Conservation (phyloP, 2,113 vertebrate species). For the Cheilinus undulatus region DNA sequence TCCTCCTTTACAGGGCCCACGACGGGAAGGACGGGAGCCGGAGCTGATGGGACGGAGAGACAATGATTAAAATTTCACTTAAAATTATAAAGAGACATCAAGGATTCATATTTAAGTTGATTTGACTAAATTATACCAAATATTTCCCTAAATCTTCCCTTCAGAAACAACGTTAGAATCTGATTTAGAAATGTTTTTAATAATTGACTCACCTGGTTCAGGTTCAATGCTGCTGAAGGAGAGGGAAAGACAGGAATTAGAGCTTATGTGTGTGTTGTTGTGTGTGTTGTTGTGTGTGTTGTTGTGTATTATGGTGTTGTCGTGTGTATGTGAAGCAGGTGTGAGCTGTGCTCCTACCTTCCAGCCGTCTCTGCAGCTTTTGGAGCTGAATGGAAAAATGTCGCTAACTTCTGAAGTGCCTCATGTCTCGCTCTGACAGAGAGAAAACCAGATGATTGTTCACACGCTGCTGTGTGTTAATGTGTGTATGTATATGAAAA, state of each 20-base stretch:
- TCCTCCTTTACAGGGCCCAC: constrained; percentile 16
- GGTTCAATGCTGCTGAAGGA: constrained; percentile 34
- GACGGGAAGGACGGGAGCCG: no score
- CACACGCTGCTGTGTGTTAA: background rate
- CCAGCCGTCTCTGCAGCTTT: constrained; percentile 33
- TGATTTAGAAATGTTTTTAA: no score
- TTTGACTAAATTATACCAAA: no score
- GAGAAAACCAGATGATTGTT: background rate
- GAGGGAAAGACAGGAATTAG: constrained; percentile 1
- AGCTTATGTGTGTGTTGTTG: constrained; percentile 6
- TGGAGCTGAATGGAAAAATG: constrained; percentile 83
- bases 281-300: background rate
- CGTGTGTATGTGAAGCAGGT: background rate
- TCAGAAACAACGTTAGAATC: no score
- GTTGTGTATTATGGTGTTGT: background rate
- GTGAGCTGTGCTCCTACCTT: constrained; percentile 39
- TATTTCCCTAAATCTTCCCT: no score
- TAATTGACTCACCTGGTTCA: constrained; percentile 73
- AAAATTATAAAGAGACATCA: no score
- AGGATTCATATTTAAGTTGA: no score
- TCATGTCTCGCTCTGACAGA: constrained; percentile 82
- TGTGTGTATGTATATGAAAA: background rate
- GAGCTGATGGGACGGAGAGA: constrained; percentile 29
- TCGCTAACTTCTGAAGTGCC: constrained; percentile 81
- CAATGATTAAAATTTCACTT: no score